Conservation (phyloP, 2,888 invertebrate species). For the Dryomyza anilis region DNA sequence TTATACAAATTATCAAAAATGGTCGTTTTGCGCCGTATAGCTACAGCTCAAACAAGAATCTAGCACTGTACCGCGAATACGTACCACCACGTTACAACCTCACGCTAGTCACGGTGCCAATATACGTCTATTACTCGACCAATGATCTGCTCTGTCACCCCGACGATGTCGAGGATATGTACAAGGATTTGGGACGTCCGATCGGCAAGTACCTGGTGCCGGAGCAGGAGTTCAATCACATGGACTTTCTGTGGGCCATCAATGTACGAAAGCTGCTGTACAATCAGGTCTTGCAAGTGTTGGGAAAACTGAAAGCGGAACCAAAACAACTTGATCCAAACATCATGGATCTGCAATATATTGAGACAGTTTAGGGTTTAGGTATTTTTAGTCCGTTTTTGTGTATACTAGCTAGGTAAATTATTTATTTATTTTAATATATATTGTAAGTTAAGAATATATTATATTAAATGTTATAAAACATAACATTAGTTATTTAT, state of each 20-base stretch:
- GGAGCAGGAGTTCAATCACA: conserved; percentile 66
- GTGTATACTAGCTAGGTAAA: too few relatives aligned
- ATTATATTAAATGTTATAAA: too few relatives aligned
- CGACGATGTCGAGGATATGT: conserved; percentile 54
- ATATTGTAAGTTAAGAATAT: too few relatives aligned
- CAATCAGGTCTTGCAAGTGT: conserved; percentile 52
- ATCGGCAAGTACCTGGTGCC: conserved; percentile 63
- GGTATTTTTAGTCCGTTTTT: too few relatives aligned
- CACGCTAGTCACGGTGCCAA: conserved; percentile 62
- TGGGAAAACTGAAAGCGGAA: conserved; percentile 38
- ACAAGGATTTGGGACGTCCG: conserved; percentile 53
- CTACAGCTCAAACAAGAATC: conserved; percentile 63
- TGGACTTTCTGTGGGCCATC: conserved; percentile 70
- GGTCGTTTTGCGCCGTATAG: conserved; percentile 64
- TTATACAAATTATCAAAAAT: conserved; percentile 63
- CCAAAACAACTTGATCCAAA: too few relatives aligned
- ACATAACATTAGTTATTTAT: too few relatives aligned
- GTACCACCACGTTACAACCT: conserved; percentile 65
- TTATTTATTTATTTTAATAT: too few relatives aligned
- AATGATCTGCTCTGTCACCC: conserved; percentile 68
- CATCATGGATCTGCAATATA: too few relatives aligned
- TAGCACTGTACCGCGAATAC: conserved; percentile 62
- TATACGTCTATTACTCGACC: conserved; percentile 64
- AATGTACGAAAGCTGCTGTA: conserved; percentile 66
- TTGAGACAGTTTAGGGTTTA: too few relatives aligned